Base-by-base conservation (phyloP, 2,888 invertebrate species). In the Carabus problematicus region DNA sequence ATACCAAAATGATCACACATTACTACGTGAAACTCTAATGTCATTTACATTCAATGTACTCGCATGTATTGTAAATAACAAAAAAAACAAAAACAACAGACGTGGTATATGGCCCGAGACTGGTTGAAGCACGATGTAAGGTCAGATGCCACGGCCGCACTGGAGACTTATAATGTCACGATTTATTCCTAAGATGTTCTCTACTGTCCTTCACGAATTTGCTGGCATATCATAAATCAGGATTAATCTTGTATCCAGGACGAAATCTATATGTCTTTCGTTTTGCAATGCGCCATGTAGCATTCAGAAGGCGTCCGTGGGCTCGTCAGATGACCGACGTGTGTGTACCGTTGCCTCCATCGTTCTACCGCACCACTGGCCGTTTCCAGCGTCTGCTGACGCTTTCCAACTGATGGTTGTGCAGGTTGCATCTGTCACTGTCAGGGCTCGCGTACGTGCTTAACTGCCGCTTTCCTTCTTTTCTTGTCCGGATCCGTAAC, bases 151-250 rank as follows among this genome's bases (percentile, higher is more conserved):
- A 74, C 75, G 73, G 73, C 73, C 73, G 71, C 16, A 9, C 52
- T 72, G 75, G 73, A 73, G 75, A 73, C 77, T 74, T 77, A 76
- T 76, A 75, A 76, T 75, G 77, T 72, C 74, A 75, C 77, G 73
- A 76, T 76, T 75, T 76, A 77, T 77, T 78, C 76, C 74, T 72
- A 76, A 75, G 75, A 76, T 76, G 75, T 76, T 76, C 74, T 75
- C 74, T 75, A 45, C 74, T 75, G 76, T 77, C 77, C 76, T 77
- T 76, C 77, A 75, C 73, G 75, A 73, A 76, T 75, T 74, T 74
- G 72, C 75, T 73, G 72, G 75, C 73, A 75, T 75, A 76, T 76
- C 77, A 77, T 78, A 78, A 77, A 77, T 78, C 78, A 78, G 75
- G 77, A 78, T 78, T 78, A 77, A 76, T 74, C 75, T 75, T 75